Percentiles rank a stretch among this genome's conserved stretches.
These are phyloP conservation scores for Rhinichthys klamathensis DNA, from an alignment of 2,113 vertebrate genomes.

Conservation along the genomic window DNA sequence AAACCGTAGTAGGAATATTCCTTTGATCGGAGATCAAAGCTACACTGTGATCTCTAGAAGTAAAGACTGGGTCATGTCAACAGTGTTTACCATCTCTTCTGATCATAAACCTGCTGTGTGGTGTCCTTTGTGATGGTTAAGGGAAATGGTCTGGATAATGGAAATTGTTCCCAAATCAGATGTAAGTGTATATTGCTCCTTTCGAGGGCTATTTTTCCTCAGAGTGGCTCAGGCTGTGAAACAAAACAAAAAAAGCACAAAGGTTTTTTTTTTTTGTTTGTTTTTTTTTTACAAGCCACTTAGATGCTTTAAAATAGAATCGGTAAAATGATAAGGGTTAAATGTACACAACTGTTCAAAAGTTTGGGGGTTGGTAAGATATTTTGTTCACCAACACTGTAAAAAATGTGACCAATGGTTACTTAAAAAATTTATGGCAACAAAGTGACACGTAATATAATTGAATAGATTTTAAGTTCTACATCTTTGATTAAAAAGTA, in stretches of 20 bases:
- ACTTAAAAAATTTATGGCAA: too few relatives aligned
- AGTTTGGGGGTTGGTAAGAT: too few relatives aligned
- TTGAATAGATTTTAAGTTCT: too few relatives aligned
- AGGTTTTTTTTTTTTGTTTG: too few relatives aligned
- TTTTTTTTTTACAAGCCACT: neutral
- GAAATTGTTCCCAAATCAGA: neutral
- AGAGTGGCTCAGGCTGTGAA: neutral
- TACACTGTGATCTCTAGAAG: neutral
- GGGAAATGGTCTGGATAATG: neutral
- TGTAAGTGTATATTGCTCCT: constrained; percentile 1
- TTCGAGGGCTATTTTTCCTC: neutral
- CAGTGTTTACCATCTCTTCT: neutral
- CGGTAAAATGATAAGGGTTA: too few relatives aligned
- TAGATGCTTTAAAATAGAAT: too few relatives aligned
- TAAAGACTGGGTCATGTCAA: constrained; percentile 15
- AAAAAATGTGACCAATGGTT: too few relatives aligned
- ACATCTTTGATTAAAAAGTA: too few relatives aligned
- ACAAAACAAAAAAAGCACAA: neutral
- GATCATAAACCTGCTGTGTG: constrained; percentile 36
- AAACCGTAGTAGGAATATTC: neutral
- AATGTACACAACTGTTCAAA: neutral
- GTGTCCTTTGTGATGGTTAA: neutral
- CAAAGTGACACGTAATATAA: too few relatives aligned
- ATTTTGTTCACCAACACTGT: too few relatives aligned
- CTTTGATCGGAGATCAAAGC: constrained; percentile 12